These are phyloP conservation scores for Brachionus asplanchnoidis DNA, from an alignment of 1,140 invertebrate genomes.

Conservation along the genomic window DNA sequence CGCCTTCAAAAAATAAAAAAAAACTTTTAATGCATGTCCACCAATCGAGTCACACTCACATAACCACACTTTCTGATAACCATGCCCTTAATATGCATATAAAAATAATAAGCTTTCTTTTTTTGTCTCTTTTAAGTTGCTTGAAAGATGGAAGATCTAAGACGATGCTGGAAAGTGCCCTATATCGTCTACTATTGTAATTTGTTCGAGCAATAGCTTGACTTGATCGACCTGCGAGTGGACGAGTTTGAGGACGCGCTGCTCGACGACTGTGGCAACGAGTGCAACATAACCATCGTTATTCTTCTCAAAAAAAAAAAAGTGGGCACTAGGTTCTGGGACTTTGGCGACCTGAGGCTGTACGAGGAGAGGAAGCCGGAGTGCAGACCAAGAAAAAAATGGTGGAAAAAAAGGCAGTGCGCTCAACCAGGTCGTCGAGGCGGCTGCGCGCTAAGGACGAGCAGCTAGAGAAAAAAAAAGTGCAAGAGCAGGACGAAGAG, in stretches of 20 bases:
- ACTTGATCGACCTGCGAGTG: slow-evolving; percentile 21
- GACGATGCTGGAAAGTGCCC: slow-evolving; percentile 39
- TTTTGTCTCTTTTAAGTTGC: not conserved
- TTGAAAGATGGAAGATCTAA: slow-evolving; percentile 38
- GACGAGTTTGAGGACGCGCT: slow-evolving; percentile 36
- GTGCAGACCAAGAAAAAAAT: not conserved
- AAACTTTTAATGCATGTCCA: not conserved
- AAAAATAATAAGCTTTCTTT: not conserved
- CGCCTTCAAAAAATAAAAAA: not conserved
- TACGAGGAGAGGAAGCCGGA: slow-evolving; percentile 5
- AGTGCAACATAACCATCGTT: slow-evolving; percentile 33
- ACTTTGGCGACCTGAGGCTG: slow-evolving; percentile 29
- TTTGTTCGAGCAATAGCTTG: slow-evolving; percentile 33
- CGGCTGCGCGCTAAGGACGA: not conserved
- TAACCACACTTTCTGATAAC: slow-evolving; percentile 5
- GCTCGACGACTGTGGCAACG: slow-evolving; percentile 24
- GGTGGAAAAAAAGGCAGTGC: not conserved
- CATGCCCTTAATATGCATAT: not conserved
- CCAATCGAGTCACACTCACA: not conserved
- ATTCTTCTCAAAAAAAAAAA: too few relatives aligned
- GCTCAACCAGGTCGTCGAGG: slow-evolving; percentile 7
- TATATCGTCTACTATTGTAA: slow-evolving; percentile 41
- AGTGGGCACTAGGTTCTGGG: slow-evolving; percentile 7
- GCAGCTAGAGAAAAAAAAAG: not conserved
- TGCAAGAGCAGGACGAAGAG: not conserved